Percentiles rank a stretch among this genome's conserved stretches.
phyloP scores from a whole-genome alignment of 2,113 vertebrate species.

The Rattus rattus region DNA sequence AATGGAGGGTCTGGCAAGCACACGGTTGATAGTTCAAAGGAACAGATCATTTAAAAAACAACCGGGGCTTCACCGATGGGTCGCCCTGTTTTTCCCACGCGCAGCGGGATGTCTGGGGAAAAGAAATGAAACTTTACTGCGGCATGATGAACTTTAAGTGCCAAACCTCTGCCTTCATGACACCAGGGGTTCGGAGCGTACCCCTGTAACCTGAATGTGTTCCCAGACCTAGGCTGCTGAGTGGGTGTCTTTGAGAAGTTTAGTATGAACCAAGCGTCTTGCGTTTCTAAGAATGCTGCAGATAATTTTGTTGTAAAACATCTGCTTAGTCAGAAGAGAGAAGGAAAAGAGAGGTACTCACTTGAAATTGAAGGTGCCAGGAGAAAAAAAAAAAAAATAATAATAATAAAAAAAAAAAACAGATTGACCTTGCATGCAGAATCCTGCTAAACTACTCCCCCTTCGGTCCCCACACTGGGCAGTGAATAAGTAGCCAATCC shows the following conservation, averaged over 20 bases:
- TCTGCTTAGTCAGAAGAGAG: conserved; percentile 60
- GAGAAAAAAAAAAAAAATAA: conserved; percentile 85
- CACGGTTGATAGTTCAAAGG: background rate
- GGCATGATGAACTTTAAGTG: background rate
- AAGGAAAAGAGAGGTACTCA: conserved; percentile 83
- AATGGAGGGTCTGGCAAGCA: background rate
- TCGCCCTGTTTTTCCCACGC: background rate
- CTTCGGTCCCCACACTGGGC: conserved; percentile 66
- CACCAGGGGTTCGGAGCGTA: conserved; percentile 54
- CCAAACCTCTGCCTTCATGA: conserved; percentile 66
- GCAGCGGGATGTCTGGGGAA: conserved; percentile 71
- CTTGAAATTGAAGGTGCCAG: conserved; percentile 85
- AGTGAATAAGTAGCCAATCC: conserved; percentile 57
- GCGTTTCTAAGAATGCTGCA: conserved; percentile 66
- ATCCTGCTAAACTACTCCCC: conserved; percentile 82
- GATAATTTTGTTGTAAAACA: conserved; percentile 72
- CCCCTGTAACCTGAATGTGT: background rate
- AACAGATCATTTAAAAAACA: background rate
- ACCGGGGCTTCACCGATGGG: conserved; percentile 14
- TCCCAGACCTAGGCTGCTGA: conserved; percentile 35
- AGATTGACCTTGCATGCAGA: conserved; percentile 89
- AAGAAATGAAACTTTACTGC: conserved; percentile 79
- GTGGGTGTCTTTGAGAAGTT: conserved; percentile 44
- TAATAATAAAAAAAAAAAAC: conserved; percentile 85
- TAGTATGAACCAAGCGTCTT: conserved; percentile 65